These are phyloP conservation scores for Drosophila pachea DNA, from an alignment of 1,140 invertebrate species.

Conservation along the genomic window DNA sequence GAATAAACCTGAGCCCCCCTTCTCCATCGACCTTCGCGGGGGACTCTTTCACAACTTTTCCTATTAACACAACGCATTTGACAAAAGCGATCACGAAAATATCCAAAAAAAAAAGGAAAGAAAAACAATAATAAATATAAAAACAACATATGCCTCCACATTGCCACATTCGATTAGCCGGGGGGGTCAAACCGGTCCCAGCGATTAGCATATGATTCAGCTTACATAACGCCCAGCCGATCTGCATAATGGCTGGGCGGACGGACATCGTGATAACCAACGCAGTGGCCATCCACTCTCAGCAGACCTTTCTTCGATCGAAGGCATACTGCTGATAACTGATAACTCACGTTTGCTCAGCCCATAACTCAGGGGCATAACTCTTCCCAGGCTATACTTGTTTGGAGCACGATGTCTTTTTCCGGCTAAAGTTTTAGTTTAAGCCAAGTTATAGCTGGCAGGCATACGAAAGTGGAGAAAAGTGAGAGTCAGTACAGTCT, in stretches of 20 bases:
- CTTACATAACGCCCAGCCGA: slow-evolving; percentile 47
- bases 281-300: slow-evolving; percentile 31
- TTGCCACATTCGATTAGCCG: slow-evolving; percentile 58
- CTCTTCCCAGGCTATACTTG: too few relatives aligned
- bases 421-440: too few relatives aligned
- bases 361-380: too few relatives aligned
- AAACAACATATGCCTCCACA: slow-evolving; percentile 25
- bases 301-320: not conserved
- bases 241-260: slow-evolving; percentile 14
- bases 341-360: too few relatives aligned
- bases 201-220: slow-evolving; percentile 62
- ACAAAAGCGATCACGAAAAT: slow-evolving; percentile 34
- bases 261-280: slow-evolving; percentile 30
- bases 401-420: too few relatives aligned
- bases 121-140: slow-evolving; percentile 15
- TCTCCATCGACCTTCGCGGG: not conserved
- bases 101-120: slow-evolving; percentile 5
- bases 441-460: too few relatives aligned
- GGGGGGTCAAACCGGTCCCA: slow-evolving; percentile 57
- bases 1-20: slow-evolving; percentile 29
- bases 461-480: too few relatives aligned
- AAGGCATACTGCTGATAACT: too few relatives aligned
- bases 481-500: too few relatives aligned
- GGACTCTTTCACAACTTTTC: slow-evolving; percentile 30
- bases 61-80: slow-evolving; percentile 41